These are phyloP conservation scores for Drosophila colorata DNA, from an alignment of 2,888 invertebrate species.

Conservation along the genomic window DNA sequence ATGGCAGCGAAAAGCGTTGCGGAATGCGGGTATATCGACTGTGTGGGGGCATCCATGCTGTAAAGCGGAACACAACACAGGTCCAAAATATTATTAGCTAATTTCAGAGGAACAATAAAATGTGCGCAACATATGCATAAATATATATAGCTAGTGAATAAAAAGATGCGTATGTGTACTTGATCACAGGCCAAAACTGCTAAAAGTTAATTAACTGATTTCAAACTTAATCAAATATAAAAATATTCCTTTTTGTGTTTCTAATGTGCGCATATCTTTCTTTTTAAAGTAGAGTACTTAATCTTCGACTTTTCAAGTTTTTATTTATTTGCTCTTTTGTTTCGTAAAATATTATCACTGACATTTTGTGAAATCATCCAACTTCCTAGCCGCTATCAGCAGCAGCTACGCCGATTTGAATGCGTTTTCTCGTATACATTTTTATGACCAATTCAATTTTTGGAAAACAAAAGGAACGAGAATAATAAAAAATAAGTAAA, in stretches of 20 bases:
- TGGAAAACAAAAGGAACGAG: neutral
- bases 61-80: slow-evolving; percentile 19
- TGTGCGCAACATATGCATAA: neutral
- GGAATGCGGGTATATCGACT: slow-evolving; percentile 88
- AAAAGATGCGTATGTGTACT: neutral
- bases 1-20: slow-evolving; percentile 92
- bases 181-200: too few species aligned
- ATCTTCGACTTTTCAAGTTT: neutral
- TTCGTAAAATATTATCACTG: slow-evolving; percentile 29
- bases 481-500: neutral
- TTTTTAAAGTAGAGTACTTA: neutral
- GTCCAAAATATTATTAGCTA: slow-evolving; percentile 4
- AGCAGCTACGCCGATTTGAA: slow-evolving; percentile 25
- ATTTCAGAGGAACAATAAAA: slow-evolving; percentile 9
- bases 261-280: neutral
- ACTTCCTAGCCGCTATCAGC: slow-evolving; percentile 39
- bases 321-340: neutral
- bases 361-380: slow-evolving; percentile 22
- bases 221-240: too few species aligned
- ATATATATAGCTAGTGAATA: neutral
- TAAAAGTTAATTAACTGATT: too few species aligned
- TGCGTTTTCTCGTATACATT: slow-evolving; percentile 36
- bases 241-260: too few species aligned
- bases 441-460: slow-evolving; percentile 60
- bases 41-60: slow-evolving; percentile 67